phyloP scores from a whole-genome alignment of 1,140 invertebrate genomes.

The Coenobita brevimanus region DNA sequence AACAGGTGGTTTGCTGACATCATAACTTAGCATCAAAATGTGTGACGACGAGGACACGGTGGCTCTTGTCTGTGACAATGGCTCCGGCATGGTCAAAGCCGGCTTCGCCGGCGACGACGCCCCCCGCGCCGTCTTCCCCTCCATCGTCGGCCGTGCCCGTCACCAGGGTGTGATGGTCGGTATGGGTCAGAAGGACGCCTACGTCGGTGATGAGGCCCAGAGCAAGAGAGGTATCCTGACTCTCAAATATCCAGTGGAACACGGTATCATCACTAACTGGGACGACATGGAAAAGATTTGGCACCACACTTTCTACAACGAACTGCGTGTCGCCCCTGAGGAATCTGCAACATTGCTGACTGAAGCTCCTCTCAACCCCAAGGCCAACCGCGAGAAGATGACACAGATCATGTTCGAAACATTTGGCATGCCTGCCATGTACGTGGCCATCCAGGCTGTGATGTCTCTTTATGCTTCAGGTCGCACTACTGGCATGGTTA shows the following conservation, averaged over 20 bases:
- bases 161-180: constrained; percentile 91
- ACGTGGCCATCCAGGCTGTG: constrained; percentile 2
- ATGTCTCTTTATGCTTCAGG: background rate
- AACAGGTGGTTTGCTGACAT: no score
- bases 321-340: constrained; percentile 95
- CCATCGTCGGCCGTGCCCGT: constrained; percentile 79
- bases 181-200: constrained; percentile 94
- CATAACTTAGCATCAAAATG: no score
- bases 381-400: constrained; percentile 91
- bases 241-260: constrained; percentile 94
- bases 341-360: constrained; percentile 93
- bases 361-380: constrained; percentile 92
- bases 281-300: constrained; percentile 98
- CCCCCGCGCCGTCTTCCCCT: constrained; percentile 93
- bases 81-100: constrained; percentile 81
- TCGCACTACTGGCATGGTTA: background rate
- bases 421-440: constrained; percentile 59
- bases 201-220: constrained; percentile 95
- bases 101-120: constrained; percentile 89
- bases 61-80: constrained; percentile 75
- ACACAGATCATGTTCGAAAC: constrained; percentile 92
- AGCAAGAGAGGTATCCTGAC: constrained; percentile 93
- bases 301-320: constrained; percentile 97
- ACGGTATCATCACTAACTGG: constrained; percentile 97
- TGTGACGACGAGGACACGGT: no score